A percentile compares a stretch with the other conserved stretches of the same genome.
Conservation (phyloP, 2,113 vertebrate species). For the Anoura caudifer region DNA sequence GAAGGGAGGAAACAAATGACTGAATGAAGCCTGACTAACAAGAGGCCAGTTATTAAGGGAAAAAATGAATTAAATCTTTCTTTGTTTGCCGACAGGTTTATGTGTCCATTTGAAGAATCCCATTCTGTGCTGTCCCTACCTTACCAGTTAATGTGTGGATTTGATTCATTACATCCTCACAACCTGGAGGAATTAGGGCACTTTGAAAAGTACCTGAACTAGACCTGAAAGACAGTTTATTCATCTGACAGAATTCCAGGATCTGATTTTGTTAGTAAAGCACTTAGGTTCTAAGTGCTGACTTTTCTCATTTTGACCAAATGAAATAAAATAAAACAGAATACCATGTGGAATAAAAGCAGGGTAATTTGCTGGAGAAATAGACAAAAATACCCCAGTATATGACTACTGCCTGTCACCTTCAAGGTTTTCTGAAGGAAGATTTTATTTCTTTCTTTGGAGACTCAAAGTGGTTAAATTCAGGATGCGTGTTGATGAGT, state of each 20-base stretch:
- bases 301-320: constrained; percentile 5
- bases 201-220: neutral
- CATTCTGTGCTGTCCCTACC: neutral
- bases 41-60: neutral
- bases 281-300: neutral
- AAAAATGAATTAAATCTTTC: neutral
- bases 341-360: neutral
- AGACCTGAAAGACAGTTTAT: neutral
- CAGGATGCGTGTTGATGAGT: neutral
- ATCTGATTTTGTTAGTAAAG: constrained; percentile 7
- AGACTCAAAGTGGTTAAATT: neutral
- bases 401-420: neutral
- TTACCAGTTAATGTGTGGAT: neutral
- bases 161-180: neutral
- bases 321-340: neutral
- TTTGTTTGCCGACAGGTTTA: neutral
- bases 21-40: neutral
- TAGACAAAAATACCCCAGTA: neutral
- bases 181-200: neutral
- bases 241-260: neutral
- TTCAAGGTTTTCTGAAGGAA: neutral
- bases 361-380: neutral
- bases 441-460: neutral
- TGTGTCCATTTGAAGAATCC: neutral
- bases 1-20: neutral